Evolutionary conservation across 2,888 invertebrate genomes (phyloP), one percentile per base, ranked within the genome.

Genomic region (Oxytorus armatus): DNA sequence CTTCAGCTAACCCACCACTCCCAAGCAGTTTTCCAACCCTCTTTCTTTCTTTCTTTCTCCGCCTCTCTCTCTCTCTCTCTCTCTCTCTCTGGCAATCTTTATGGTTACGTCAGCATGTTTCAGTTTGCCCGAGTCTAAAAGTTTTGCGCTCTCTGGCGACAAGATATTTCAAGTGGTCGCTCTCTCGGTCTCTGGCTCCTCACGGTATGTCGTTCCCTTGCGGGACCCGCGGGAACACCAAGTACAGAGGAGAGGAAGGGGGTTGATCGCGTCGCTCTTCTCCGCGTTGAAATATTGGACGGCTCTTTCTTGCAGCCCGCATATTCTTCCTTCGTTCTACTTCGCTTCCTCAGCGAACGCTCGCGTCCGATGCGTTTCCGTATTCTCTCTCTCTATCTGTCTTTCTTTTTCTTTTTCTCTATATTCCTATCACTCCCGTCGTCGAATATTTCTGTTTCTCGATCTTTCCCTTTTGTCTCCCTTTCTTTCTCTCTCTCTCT

Each of bases 51-150:
- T 14, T 51, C 16, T 53, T 23, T 53, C 36, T 14, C 3, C 23
- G 4, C 21, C 68, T 21, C 21, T 36, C 23, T 33, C 33, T 51
- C 23, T 44, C 33, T 70, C 23, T 18, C 18, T 63, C 33, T 57
- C 44, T 23, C 73, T 77, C 73, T 69, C 73, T 72, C 68, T 83
- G 82, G 88, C 88, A 89, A 89, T 91, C 88, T 90, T 90, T 89
- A 89, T 85, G 89, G 90, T 91, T 91, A 90, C 92, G 91, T 92
- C 91, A 92, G 92, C 91, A 91, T 91, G 89, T 91, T 92, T 91
- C 90, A 88, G 89, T 88, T 87, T 87, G 86, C 89, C 84, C 88
- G 89, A 88, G 87, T 88, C 89, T 87, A 89, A 90, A 91, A 91
- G 89, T 91, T 91, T 91, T 87, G 88, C 89, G 87, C 85, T 79